Evolutionary conservation across 2,113 vertebrate genomes (phyloP).

Genomic region (Microtus ochrogaster): DNA sequence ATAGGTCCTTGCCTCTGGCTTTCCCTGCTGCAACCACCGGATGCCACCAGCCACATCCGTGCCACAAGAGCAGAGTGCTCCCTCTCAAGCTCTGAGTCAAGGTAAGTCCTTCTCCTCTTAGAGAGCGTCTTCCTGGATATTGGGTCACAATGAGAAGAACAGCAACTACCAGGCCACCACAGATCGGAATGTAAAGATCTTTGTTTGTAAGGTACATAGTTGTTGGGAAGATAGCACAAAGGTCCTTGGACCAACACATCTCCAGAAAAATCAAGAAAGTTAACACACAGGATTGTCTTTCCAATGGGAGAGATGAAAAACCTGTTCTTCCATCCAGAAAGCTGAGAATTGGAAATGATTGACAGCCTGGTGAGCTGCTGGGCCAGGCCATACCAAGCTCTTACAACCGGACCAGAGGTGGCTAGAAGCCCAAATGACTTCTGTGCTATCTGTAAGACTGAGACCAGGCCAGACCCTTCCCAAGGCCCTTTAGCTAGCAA

Average conservation of each 20-base stretch:
- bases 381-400: neutral
- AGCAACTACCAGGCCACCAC: too few species aligned
- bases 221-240: neutral
- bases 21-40: neutral
- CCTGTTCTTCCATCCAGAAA: neutral
- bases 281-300: neutral
- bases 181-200: neutral
- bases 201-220: neutral
- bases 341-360: neutral
- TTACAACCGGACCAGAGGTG: neutral
- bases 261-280: neutral
- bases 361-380: neutral
- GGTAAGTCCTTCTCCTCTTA: neutral
- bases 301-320: neutral
- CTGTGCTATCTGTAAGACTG: neutral
- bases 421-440: neutral
- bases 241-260: neutral
- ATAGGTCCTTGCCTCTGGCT: neutral
- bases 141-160: neutral
- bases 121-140: neutral
- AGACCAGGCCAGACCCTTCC: neutral
- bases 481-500: neutral
- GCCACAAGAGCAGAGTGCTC: neutral
- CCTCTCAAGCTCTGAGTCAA: neutral
- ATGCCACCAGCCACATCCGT: neutral